Percentiles rank a stretch among this genome's conserved stretches.
phyloP scores from a whole-genome alignment of 2,797 vertebrate genomes.

The Falco cherrug region DNA sequence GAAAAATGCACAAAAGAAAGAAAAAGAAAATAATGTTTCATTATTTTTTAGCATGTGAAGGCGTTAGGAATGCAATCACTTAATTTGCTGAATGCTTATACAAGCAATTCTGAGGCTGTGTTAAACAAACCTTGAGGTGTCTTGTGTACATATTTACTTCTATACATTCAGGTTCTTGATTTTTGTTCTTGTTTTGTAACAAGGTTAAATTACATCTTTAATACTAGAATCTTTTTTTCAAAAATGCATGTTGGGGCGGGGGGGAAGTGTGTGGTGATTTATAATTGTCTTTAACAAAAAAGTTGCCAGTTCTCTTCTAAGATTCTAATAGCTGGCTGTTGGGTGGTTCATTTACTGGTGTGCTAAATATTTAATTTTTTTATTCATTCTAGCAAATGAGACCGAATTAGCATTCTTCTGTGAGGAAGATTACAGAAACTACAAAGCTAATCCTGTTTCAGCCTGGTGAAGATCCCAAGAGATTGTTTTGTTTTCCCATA shows the following conservation, averaged over 20 bases:
- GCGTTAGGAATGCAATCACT: slow-evolving; percentile 6
- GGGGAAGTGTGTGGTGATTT: neutral
- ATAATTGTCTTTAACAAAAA: neutral
- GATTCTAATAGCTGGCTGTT: neutral
- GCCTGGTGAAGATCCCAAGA: slow-evolving; percentile 76
- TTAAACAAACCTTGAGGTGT: slow-evolving; percentile 39
- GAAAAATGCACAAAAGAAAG: slow-evolving; percentile 47
- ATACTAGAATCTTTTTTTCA: neutral
- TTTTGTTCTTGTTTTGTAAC: neutral
- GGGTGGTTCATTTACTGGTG: neutral
- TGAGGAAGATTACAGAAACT: slow-evolving; percentile 86
- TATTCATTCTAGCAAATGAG: slow-evolving; percentile 83
- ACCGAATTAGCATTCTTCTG: slow-evolving; percentile 93
- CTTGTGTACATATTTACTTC: slow-evolving; percentile 25
- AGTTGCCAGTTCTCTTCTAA: neutral
- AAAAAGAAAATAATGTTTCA: neutral
- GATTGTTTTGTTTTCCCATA: slow-evolving; percentile 56
- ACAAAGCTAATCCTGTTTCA: slow-evolving; percentile 85
- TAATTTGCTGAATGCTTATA: slow-evolving; percentile 38
- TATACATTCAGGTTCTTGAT: neutral
- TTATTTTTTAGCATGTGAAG: slow-evolving; percentile 40
- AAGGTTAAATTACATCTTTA: neutral
- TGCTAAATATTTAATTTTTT: slow-evolving; percentile 55
- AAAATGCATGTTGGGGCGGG: neutral
- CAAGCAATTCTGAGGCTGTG: slow-evolving; percentile 10